These are phyloP conservation scores for Mustelus asterias DNA, from an alignment of 2,113 vertebrate genomes.

Conservation along the genomic window DNA sequence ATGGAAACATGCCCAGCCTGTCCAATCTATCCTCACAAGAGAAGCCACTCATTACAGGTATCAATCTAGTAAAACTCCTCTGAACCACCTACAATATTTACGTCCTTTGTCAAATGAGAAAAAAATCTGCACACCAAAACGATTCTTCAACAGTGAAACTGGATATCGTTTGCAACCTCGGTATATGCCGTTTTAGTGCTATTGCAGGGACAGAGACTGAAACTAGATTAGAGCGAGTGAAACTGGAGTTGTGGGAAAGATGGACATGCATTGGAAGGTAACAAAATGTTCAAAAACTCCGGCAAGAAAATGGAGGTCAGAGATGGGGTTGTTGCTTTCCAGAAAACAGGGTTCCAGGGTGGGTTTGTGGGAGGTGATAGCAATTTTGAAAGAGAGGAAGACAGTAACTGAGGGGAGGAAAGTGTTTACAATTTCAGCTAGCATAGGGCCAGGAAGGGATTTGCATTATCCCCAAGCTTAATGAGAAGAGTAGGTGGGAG, in stretches of 20 bases:
- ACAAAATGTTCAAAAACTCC: neutral
- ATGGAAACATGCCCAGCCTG: too few relatives aligned
- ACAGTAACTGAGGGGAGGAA: neutral
- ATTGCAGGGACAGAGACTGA: neutral
- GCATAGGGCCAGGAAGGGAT: neutral
- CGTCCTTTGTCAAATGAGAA: too few relatives aligned
- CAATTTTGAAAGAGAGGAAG: neutral
- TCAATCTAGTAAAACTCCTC: too few relatives aligned
- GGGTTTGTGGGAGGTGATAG: neutral
- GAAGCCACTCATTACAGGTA: too few relatives aligned
- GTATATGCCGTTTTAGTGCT: neutral
- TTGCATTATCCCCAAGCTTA: neutral
- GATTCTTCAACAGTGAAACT: neutral
- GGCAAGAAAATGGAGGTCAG: neutral
- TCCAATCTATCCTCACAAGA: too few relatives aligned
- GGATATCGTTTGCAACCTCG: neutral
- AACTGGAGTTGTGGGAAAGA: neutral
- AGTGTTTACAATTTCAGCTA: neutral
- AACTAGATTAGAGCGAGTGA: neutral
- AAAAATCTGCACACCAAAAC: too few relatives aligned
- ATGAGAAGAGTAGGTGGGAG: neutral
- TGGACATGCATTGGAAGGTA: neutral
- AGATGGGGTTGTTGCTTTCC: neutral
- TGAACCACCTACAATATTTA: too few relatives aligned
- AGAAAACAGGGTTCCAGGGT: neutral